Base-by-base conservation (phyloP, 2,113 vertebrate species). In the Oryzias woworae region DNA sequence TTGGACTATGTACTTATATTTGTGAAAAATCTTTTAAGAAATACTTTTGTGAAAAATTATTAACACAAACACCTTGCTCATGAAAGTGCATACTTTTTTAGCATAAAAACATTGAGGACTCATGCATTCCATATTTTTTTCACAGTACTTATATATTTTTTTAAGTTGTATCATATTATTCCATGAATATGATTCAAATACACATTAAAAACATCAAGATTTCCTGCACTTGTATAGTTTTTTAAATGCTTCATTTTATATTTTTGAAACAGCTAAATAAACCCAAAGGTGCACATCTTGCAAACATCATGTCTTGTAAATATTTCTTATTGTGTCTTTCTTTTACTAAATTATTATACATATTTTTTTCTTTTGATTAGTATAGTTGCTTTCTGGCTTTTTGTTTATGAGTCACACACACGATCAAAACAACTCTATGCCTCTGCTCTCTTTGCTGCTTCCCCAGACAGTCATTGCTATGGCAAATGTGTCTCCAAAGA, bases 401-500 rank as follows among this genome's bases (percentile, higher is more conserved):
- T 14, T 55, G 45, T 47, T 0, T 58, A 41, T 51, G 58, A 51
- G 67, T 69, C 47, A 36, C 31, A n/a, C 7, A 24, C 18, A 55
- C n/a, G 20, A 16, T 28, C 13, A 52, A 22, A 56, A 58, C 78
- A 65, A 62, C 56, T 36, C 7, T 4, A 47, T 41, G 4, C 20
- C 48, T 62, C 20, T 43, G 26, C 23, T 48, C 54, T 43, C 10
- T 13, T 31, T 14, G 20, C 16, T 44, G 47, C 20, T 0, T 61
- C 62, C 46, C 45, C 51, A 59, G 63, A 48, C 71, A 78, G 62
- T 62, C 66, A 77, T 88, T 71, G 77, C 81, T 64, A 78, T 73
- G 75, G 84, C 78, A 78, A 66, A 75, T 22, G 8, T 7, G 62
- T 83, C 77, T 66, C 61, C 44, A 55, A 81, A 77, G 84, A 83